phyloP scores from a whole-genome alignment of 2,113 vertebrate species.

The Chionomys nivalis region DNA sequence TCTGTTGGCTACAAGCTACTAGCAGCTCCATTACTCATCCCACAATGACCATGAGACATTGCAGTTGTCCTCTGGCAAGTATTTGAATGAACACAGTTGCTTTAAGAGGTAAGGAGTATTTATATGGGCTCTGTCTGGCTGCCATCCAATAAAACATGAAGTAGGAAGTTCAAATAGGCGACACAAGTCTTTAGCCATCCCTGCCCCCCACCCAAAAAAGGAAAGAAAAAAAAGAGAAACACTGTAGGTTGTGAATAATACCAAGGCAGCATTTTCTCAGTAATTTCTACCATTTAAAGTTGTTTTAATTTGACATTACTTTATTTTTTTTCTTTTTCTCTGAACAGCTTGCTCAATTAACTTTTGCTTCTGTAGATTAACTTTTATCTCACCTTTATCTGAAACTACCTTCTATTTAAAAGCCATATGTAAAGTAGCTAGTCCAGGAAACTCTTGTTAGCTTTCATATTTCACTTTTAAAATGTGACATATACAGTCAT shows the following conservation, averaged over 20 bases:
- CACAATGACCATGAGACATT: neutral
- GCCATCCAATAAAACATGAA: neutral
- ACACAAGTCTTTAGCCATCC: fast-evolving
- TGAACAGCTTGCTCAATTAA: neutral
- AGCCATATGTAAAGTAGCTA: neutral
- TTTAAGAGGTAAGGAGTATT: neutral
- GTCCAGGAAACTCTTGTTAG: neutral
- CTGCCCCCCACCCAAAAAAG: neutral
- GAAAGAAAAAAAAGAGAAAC: too few species aligned
- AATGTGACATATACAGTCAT: neutral
- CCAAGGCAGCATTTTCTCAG: neutral
- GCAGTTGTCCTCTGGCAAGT: too few species aligned
- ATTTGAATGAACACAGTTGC: neutral
- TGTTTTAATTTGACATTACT: neutral
- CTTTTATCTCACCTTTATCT: neutral
- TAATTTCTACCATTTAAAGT: neutral
- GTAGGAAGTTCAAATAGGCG: neutral
- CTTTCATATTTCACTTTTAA: neutral
- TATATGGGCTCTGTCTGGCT: neutral
- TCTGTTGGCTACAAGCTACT: neutral
- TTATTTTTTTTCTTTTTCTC: neutral
- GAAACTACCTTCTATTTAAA: neutral
- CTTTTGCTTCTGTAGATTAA: neutral
- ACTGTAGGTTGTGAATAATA: neutral
- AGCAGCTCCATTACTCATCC: neutral